phyloP scores from a whole-genome alignment of 2,797 vertebrate genomes.

The Falco columbarius region DNA sequence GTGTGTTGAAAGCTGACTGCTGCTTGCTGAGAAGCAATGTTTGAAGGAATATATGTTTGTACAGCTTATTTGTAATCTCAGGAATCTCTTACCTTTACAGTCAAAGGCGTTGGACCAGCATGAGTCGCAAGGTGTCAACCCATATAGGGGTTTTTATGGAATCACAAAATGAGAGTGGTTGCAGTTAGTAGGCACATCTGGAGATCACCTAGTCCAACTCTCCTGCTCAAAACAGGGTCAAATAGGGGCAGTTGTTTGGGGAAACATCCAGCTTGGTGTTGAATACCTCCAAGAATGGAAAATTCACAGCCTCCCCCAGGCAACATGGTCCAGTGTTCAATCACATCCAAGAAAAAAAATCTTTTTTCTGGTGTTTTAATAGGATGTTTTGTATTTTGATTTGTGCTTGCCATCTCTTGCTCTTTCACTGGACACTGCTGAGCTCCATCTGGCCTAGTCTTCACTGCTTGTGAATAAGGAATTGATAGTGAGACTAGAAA shows the following conservation, averaged over 20 bases:
- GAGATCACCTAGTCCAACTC: neutral
- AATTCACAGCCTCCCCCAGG: neutral
- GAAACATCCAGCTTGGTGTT: neutral
- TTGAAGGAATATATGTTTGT: accelerated
- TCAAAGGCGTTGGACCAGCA: neutral
- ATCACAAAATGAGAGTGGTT: neutral
- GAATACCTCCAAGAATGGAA: neutral
- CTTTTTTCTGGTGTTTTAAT: neutral
- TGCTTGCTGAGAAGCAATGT: neutral
- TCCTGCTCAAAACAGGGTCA: neutral
- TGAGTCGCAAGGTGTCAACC: neutral
- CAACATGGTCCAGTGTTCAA: neutral
- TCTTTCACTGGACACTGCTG: neutral
- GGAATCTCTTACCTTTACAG: neutral
- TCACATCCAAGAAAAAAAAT: neutral
- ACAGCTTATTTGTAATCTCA: neutral
- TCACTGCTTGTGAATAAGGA: neutral
- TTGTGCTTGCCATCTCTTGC: neutral
- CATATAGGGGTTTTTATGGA: neutral
- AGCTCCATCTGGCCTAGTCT: neutral
- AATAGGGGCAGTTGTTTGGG: neutral
- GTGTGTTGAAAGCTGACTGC: neutral
- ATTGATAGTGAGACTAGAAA: neutral
- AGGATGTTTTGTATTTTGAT: neutral
- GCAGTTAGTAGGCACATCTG: neutral